Base-by-base conservation (phyloP, 2,888 invertebrate species). In the Hemistola chrysoprasaria region DNA sequence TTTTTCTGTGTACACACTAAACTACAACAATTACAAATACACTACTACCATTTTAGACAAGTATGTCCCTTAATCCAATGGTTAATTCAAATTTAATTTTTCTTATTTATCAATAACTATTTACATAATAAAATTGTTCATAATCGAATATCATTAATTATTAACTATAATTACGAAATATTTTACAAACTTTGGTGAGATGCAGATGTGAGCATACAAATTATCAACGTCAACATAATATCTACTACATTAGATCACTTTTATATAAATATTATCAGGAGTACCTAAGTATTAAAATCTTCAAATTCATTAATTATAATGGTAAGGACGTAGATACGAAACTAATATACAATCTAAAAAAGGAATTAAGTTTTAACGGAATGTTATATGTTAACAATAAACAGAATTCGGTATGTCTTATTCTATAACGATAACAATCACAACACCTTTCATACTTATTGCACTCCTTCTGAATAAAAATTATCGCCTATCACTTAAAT, bases 131-230 rank as follows among this genome's bases (percentile, higher is more conserved):
- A 86, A 86, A 83, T 82, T 77, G 82, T 83, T 78, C 78, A 82
- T 77, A 63, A 74, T 80, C 78, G 80, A 86, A 80, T 85, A 78
- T 80, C 39, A 41, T 50, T 50, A 85, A 64, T 65, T 65, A 72
- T 81, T 87, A 86, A n/a, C n/a, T 78, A 16, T 3, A 63, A 83
- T 77, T 85, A 86, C 71, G 83, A 84, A 80, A 81, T 86, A 86
- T 85, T 83, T 86, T 87, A 88, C 87, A 88, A 86, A 88, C 87
- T 88, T 88, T 88, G 87, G 87, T 88, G 86, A 84, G 77, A 83
- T 78, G 83, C 81, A 81, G 73, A 78, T 79, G 76, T 82, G 71
- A 70, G 77, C 78, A 79, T 76, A 68, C 74, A 41, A 10, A 22
- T 34, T 16, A 16, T n/a, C 16, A 36, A 27, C n/a, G 22, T 34